Percentiles rank a stretch among this genome's conserved stretches.
These are phyloP conservation scores for Capromys pilorides DNA, from an alignment of 2,797 vertebrate genomes.

Conservation along the genomic window DNA sequence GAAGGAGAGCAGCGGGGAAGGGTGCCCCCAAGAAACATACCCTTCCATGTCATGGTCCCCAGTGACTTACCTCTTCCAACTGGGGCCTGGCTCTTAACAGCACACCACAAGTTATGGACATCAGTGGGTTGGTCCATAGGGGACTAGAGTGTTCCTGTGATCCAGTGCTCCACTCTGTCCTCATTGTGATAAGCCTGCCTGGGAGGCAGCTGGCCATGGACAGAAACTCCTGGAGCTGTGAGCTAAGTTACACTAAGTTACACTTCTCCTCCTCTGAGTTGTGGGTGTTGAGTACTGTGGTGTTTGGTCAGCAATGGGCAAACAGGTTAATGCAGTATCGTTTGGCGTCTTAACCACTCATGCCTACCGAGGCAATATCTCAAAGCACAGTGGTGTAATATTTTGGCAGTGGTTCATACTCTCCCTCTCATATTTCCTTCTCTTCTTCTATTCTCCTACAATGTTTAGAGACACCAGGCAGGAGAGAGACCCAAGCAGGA, in stretches of 20 bases:
- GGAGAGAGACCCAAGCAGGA: background rate
- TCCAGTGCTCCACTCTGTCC: background rate
- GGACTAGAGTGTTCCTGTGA: background rate
- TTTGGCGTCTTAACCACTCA: background rate
- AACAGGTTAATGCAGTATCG: background rate
- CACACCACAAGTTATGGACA: background rate
- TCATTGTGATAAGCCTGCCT: background rate
- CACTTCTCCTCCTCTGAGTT: background rate
- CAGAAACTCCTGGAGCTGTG: background rate
- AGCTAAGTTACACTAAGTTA: no score
- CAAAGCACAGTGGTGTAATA: background rate
- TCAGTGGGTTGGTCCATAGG: background rate
- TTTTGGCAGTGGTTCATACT: background rate
- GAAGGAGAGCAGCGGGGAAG: background rate
- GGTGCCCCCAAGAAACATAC: no score
- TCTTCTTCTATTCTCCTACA: background rate
- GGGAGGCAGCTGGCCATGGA: background rate
- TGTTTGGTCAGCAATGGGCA: background rate
- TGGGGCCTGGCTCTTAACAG: background rate
- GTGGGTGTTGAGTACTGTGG: background rate
- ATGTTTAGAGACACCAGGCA: background rate
- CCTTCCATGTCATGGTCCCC: background rate
- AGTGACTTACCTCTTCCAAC: background rate
- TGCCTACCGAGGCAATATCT: background rate
- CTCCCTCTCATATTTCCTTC: background rate